Conservation (phyloP, 2,113 vertebrate genomes). For the Aspidoscelis tigris region DNA sequence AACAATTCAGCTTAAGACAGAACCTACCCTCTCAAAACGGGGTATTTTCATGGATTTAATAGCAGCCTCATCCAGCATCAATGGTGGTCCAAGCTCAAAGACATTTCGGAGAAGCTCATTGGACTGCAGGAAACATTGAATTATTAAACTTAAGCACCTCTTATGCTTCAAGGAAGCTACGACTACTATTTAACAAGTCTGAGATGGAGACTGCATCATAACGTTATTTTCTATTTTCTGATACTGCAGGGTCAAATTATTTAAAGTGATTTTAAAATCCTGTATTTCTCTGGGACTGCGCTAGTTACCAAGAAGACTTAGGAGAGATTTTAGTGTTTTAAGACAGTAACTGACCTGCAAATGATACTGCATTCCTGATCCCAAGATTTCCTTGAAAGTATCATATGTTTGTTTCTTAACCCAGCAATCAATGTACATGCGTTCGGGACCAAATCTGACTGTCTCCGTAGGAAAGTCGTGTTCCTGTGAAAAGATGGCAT, state of each 20-base stretch:
- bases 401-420: slow-evolving; percentile 93
- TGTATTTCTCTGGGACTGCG: neutral
- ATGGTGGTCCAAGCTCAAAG: slow-evolving; percentile 94
- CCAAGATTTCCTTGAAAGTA: slow-evolving; percentile 92
- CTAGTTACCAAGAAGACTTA: neutral
- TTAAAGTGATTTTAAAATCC: neutral
- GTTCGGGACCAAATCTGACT: slow-evolving; percentile 94
- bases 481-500: slow-evolving; percentile 75
- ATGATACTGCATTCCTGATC: slow-evolving; percentile 97
- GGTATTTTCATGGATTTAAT: slow-evolving; percentile 96
- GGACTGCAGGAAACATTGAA: slow-evolving; percentile 74
- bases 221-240: neutral
- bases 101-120: slow-evolving; percentile 97
- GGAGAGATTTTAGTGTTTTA: neutral
- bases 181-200: neutral
- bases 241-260: neutral
- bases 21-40: slow-evolving; percentile 92
- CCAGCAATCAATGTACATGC: slow-evolving; percentile 97
- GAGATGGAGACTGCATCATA: no score
- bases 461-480: slow-evolving; percentile 91
- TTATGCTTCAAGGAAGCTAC: neutral
- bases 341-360: slow-evolving; percentile 83
- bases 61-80: slow-evolving; percentile 89
- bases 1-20: neutral
- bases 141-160: neutral